Percentiles rank a stretch among this genome's conserved stretches.
phyloP scores from a whole-genome alignment of 2,113 vertebrate species.

The Ondatra zibethicus region DNA sequence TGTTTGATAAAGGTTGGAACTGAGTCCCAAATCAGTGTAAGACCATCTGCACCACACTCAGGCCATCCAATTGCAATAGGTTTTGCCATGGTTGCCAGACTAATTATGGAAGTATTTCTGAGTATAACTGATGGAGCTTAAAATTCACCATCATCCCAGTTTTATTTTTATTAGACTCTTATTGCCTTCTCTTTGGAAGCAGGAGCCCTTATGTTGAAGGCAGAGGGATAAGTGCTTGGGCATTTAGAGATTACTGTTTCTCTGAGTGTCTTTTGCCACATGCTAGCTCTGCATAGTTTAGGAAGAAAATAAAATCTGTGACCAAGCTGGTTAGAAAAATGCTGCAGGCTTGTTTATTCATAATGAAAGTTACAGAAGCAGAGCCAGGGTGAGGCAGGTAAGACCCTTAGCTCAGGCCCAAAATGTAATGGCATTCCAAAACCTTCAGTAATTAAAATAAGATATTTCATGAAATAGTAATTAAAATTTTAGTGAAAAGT shows the following conservation, averaged over 20 bases:
- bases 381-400: neutral
- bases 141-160: neutral
- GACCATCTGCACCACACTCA: neutral
- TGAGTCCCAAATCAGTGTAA: neutral
- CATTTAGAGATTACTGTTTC: neutral
- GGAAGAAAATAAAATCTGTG: neutral
- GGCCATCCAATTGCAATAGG: neutral
- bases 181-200: neutral
- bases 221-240: neutral
- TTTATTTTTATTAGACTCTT: conserved; percentile 37
- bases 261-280: neutral
- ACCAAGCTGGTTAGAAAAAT: neutral
- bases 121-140: neutral
- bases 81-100: neutral
- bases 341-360: neutral
- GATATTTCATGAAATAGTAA: neutral
- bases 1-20: neutral
- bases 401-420: neutral
- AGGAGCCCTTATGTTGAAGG: neutral
- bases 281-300: neutral
- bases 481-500: neutral
- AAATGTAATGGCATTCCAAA: neutral
- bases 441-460: neutral
- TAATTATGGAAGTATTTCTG: conserved; percentile 23
- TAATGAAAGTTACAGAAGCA: neutral